Percentiles rank a stretch among this genome's conserved stretches.
These are phyloP conservation scores for Planiliza haematocheilus DNA, from an alignment of 2,113 vertebrate genomes.

Conservation along the genomic window DNA sequence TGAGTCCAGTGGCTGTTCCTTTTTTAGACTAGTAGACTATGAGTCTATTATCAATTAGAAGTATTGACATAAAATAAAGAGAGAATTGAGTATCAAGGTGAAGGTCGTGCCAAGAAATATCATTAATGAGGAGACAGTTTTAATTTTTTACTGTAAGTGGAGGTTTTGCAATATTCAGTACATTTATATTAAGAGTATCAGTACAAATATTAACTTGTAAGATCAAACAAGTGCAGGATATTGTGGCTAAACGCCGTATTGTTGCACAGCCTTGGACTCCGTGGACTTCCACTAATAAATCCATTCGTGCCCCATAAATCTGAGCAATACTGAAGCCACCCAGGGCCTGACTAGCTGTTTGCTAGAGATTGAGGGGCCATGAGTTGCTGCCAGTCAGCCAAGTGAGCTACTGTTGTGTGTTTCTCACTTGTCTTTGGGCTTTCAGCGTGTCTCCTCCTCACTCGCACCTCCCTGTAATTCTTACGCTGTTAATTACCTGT, in stretches of 20 bases:
- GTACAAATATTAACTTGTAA: background rate
- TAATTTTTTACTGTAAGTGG: background rate
- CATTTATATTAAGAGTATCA: background rate
- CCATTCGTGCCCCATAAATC: conserved; percentile 26
- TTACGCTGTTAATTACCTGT: conserved; percentile 69
- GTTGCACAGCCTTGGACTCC: conserved; percentile 10
- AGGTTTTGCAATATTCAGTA: too few relatives aligned
- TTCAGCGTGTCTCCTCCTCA: conserved; percentile 42
- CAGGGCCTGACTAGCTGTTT: conserved; percentile 34
- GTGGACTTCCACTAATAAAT: conserved; percentile 26
- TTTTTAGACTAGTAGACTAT: background rate
- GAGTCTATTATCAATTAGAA: too few relatives aligned
- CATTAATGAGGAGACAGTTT: background rate
- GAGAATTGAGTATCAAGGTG: conserved; percentile 4
- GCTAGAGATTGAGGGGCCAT: conserved; percentile 21
- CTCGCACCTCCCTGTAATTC: conserved; percentile 62
- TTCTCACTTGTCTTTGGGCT: conserved; percentile 48
- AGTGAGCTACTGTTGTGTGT: conserved; percentile 44
- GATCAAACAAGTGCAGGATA: background rate
- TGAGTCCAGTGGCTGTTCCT: conserved; percentile 2
- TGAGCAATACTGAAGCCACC: conserved; percentile 11
- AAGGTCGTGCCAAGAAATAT: background rate
- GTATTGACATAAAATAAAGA: background rate
- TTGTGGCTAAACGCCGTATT: conserved; percentile 13
- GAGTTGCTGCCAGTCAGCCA: conserved; percentile 35